Percentiles rank a stretch among this genome's conserved stretches.
Evolutionary conservation across 2,888 invertebrate species (phyloP).

Genomic region (Archips xylosteana): DNA sequence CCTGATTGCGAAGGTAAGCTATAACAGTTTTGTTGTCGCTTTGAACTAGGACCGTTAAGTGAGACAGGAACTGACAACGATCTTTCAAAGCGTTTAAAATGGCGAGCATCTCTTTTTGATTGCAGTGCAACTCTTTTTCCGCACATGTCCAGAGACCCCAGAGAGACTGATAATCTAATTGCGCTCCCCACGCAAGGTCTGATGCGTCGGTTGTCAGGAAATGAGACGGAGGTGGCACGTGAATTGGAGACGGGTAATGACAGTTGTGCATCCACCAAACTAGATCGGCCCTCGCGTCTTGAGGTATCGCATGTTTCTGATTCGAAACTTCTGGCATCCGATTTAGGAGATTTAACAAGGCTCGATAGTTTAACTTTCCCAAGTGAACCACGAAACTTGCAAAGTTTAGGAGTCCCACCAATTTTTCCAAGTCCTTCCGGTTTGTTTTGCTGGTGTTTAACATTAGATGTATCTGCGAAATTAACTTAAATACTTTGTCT

Average conservation of each 20-base stretch:
- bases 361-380: too few relatives aligned
- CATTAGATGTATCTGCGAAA: not conserved
- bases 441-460: not conserved
- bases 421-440: too few relatives aligned
- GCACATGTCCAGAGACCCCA: conserved; percentile 19
- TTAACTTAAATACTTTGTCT: not conserved
- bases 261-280: not conserved
- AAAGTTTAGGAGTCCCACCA: too few relatives aligned
- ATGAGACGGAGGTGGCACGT: not conserved
- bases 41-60: not conserved
- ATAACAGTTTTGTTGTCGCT: conserved; percentile 4
- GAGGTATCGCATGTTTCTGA: not conserved
- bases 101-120: conserved; percentile 41
- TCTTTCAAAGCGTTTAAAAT: not conserved
- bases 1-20: conserved; percentile 4
- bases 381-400: too few relatives aligned
- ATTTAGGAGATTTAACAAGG: not conserved
- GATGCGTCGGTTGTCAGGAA: conserved; percentile 4
- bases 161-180: conserved; percentile 1
- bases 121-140: conserved; percentile 23
- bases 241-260: not conserved
- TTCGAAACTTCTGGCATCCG: not conserved
- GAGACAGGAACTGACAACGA: not conserved
- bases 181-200: not conserved
- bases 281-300: not conserved